Base-by-base conservation (phyloP, 2,113 vertebrate genomes). In the Cololabis saira region DNA sequence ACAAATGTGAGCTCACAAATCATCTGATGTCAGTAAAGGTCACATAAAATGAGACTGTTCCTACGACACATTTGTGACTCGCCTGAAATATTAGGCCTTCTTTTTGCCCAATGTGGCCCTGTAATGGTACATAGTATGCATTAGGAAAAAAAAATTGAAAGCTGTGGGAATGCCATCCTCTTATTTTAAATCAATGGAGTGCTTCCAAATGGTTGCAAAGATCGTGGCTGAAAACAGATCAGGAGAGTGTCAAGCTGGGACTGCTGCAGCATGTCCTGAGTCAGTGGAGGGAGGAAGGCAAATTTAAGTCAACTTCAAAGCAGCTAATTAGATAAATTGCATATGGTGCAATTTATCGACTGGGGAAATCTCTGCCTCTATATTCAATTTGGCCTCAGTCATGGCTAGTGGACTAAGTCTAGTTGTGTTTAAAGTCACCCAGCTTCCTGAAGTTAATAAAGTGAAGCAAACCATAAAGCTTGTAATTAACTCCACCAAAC, bases 301-400 rank as follows among this genome's bases (percentile, higher is more conserved):
- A 68, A 78, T 81, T 62, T 61, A 76, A 86, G 70, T 80, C 63
- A 71, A 73, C 83, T 83, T 85, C 72, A 77, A 83, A 83, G 80
- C 68, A 62, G 68, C 80, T 85, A 79, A 87, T 85, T 76, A 79
- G 76, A 85, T 84, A 78, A 85, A 89, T 84, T 84, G 76, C 76
- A 83, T 72, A 78, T 85, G 70, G 75, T 84, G 63, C 72, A 71
- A 77, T 83, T 83, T 76, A 85, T 82, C 50, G 41, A 61, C 74
- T 33, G 44, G 74, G 76, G 74, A 78, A 76, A 76, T 75, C 47
- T 81, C 43, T 74, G 49, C 52, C 60, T 53, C 67, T 61, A 59
- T 66, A 15, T 73, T 64, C 76, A 83, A 75, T 82, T 75, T 82
- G 70, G 63, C 63, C 78, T 52, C 61, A 75, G 81, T 84, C 71